Evolutionary conservation across 2,113 vertebrate genomes (phyloP).

Genomic region (Empidonax traillii): DNA sequence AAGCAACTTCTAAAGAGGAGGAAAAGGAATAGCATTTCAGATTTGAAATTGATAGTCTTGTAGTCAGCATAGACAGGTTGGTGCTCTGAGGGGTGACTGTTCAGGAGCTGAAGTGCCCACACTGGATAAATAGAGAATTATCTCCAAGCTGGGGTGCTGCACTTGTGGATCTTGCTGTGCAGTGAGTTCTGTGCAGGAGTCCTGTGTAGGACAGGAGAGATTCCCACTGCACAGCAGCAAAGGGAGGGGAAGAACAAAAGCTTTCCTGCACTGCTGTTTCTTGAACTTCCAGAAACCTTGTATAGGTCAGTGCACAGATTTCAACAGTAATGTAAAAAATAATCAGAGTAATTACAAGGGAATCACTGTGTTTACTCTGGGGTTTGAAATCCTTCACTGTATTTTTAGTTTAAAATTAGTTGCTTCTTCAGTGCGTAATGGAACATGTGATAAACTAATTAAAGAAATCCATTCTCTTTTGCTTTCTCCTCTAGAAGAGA

Average conservation of each 20-base stretch:
- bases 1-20: not conserved
- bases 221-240: not conserved
- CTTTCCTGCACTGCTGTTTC: not conserved
- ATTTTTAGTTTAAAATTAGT: not conserved
- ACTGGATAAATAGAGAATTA: not conserved
- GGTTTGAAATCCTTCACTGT: not conserved
- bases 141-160: not conserved
- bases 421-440: not conserved
- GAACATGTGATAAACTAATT: not conserved
- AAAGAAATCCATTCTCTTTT: not conserved
- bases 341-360: not conserved
- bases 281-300: not conserved
- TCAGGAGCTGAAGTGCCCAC: not conserved
- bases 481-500: constrained; percentile 79
- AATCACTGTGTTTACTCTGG: not conserved
- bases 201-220: rapidly evolving
- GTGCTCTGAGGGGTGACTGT: not conserved
- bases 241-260: not conserved
- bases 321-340: not conserved
- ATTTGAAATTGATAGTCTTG: not conserved
- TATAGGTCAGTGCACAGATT: not conserved
- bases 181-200: not conserved
- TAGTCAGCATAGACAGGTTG: not conserved
- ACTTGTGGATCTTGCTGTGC: not conserved
- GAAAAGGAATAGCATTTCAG: not conserved